Evolutionary conservation across 2,797 vertebrate species (phyloP).

Genomic region (Scomberomorus guttatus): DNA sequence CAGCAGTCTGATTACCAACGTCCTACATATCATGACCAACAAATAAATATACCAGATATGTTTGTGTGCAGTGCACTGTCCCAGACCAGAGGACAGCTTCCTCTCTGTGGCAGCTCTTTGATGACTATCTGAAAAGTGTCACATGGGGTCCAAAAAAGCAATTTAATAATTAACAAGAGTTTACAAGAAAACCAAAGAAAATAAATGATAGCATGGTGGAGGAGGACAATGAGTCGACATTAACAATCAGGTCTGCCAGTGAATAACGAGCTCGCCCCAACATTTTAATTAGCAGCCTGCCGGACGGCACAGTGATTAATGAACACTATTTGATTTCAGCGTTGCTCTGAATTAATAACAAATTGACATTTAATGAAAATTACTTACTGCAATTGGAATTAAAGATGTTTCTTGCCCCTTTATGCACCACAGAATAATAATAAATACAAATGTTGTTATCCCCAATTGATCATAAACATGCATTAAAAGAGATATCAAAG

Average conservation of each 20-base stretch:
- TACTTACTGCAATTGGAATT: conserved; percentile 87
- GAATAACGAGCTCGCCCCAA: conserved; percentile 89
- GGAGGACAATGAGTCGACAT: conserved; percentile 89
- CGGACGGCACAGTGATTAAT: conserved; percentile 90
- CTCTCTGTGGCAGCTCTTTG: conserved; percentile 60
- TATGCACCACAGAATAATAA: conserved; percentile 74
- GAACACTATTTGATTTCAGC: conserved; percentile 90
- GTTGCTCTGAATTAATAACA: conserved; percentile 91
- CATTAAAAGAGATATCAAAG: conserved; percentile 79
- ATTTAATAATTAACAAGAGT: conserved; percentile 90
- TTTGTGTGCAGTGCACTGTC: conserved; percentile 15
- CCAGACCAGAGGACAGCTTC: conserved; percentile 50
- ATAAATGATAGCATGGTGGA: conserved; percentile 86
- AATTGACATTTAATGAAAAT: conserved; percentile 93
- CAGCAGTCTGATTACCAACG: not conserved
- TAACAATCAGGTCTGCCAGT: conserved; percentile 90
- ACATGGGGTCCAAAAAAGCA: conserved; percentile 77
- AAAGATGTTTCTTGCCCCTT: conserved; percentile 80
- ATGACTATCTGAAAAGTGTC: conserved; percentile 83
- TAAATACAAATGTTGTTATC: conserved; percentile 79
- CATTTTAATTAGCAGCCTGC: conserved; percentile 90
- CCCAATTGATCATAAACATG: conserved; percentile 77
- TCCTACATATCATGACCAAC: conserved; percentile 1
- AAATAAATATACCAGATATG: conserved; percentile 11
- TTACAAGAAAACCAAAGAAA: conserved; percentile 89